A percentile compares a stretch with the other conserved stretches of the same genome.
These are phyloP conservation scores for Acanthopleura granulata DNA, from an alignment of 2,888 invertebrate species.

Conservation along the genomic window DNA sequence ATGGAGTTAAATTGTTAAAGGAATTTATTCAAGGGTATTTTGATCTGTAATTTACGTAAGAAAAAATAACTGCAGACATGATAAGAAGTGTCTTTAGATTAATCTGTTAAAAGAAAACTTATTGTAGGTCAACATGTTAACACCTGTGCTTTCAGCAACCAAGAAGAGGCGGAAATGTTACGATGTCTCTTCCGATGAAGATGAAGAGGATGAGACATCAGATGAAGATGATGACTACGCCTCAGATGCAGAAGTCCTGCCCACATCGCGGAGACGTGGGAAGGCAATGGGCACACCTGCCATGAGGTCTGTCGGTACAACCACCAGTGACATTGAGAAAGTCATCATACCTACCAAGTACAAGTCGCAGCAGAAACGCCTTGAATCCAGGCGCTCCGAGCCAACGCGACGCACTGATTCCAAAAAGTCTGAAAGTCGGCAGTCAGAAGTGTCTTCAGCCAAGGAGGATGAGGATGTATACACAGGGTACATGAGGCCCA, in stretches of 20 bases:
- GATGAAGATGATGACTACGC: constrained; percentile 27
- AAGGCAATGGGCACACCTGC: not conserved
- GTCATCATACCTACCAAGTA: constrained; percentile 15
- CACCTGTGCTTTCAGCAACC: too few relatives aligned
- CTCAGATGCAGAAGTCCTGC: constrained; percentile 13
- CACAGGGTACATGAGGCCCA: constrained; percentile 1
- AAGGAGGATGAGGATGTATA: constrained; percentile 23
- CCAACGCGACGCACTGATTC: not conserved
- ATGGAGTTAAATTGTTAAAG: too few relatives aligned
- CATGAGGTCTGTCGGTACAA: constrained; percentile 9
- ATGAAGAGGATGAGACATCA: not conserved
- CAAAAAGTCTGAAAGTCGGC: constrained; percentile 3
- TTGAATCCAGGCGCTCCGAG: not conserved
- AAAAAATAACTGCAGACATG: constrained; percentile 27
- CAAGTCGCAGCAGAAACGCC: not conserved
- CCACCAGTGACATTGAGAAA: not conserved
- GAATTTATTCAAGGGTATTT: too few relatives aligned
- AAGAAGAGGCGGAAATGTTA: constrained; percentile 21
- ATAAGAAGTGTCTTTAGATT: constrained; percentile 19
- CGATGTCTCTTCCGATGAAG: not conserved
- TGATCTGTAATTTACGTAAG: too few relatives aligned
- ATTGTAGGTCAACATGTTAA: not conserved
- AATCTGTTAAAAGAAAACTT: not conserved
- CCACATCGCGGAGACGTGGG: not conserved
- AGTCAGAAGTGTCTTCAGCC: not conserved